phyloP scores from a whole-genome alignment of 2,113 vertebrate genomes.

The Dipodomys stephensi region DNA sequence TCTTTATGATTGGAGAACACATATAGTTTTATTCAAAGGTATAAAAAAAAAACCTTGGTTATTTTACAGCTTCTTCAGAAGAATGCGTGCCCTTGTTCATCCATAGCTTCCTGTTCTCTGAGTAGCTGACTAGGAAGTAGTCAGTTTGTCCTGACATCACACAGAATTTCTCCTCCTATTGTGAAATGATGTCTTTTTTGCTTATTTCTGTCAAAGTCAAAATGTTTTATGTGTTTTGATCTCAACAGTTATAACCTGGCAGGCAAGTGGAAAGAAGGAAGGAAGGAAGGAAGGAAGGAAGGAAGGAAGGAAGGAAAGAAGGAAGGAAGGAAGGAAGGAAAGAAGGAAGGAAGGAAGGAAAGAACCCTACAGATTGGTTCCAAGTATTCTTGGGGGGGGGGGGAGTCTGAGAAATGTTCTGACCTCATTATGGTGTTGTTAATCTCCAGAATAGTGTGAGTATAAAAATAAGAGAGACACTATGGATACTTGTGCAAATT shows the following conservation, averaged over 20 bases:
- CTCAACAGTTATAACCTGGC: neutral
- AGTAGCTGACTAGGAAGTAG: neutral
- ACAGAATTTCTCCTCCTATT: neutral
- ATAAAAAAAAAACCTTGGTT: neutral
- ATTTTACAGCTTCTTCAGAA: neutral
- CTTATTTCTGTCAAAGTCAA: constrained; percentile 48
- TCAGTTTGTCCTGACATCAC: constrained; percentile 24
- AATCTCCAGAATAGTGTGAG: neutral
- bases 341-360: neutral
- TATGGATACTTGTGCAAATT: neutral
- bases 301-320: neutral
- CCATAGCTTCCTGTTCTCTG: fast-evolving
- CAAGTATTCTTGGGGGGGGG: neutral
- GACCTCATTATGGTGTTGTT: neutral
- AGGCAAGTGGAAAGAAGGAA: neutral
- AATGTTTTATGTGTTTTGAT: neutral
- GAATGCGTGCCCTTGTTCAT: neutral
- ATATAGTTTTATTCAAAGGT: neutral
- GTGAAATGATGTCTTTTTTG: constrained; percentile 46
- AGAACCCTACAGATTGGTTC: neutral
- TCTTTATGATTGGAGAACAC: neutral
- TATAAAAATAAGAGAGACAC: neutral
- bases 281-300: neutral
- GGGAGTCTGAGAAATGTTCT: neutral
- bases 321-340: neutral